Conservation (phyloP, 2,113 vertebrate genomes). For the Falcunculus frontatus region DNA sequence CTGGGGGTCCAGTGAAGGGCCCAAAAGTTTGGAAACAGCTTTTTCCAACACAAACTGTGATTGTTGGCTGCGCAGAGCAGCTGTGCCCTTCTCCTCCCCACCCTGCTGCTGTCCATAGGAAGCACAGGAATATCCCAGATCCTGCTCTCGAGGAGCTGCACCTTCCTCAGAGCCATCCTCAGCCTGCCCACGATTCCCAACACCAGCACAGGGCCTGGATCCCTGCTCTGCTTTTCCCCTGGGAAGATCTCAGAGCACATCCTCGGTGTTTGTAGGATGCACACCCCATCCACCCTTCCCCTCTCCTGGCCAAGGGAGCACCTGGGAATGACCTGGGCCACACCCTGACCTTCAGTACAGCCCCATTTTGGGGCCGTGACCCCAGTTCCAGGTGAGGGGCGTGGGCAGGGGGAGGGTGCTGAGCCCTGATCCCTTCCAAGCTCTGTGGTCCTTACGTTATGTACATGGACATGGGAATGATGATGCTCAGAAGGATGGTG, state of each 20-base stretch:
- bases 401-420: neutral
- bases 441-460: constrained; percentile 76
- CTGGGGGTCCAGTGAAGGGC: neutral
- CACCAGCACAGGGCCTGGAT: rapidly evolving
- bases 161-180: neutral
- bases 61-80: neutral
- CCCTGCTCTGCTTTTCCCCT: neutral
- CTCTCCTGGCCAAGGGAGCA: rapidly evolving
- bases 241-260: neutral
- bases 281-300: neutral
- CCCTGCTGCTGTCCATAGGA: neutral
- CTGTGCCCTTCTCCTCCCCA: neutral
- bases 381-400: neutral
- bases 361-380: neutral
- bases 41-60: neutral
- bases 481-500: constrained; percentile 84
- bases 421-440: neutral
- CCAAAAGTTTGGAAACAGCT: neutral
- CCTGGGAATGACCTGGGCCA: neutral
- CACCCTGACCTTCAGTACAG: neutral
- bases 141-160: neutral
- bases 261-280: neutral
- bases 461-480: constrained; percentile 89
- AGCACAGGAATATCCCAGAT: neutral
- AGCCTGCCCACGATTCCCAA: rapidly evolving